Conservation (phyloP, 2,797 vertebrate genomes). For the Sebastes vulpes region DNA sequence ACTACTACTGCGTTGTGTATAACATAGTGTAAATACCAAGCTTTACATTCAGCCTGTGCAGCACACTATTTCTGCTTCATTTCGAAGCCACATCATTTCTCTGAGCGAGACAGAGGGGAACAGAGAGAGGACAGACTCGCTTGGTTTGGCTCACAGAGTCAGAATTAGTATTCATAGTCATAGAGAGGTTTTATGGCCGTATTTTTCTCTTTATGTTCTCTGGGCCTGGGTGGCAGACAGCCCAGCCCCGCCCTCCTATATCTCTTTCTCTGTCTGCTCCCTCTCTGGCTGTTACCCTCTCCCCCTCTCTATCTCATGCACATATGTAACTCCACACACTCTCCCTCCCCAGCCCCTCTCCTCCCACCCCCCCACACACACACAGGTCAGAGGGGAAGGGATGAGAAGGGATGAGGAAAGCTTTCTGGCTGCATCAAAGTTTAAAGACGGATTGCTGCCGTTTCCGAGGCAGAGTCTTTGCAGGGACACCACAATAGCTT, state of each 20-base stretch:
- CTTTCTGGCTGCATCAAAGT: conserved; percentile 75
- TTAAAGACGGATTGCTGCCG: conserved; percentile 69
- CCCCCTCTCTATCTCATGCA: conserved; percentile 42
- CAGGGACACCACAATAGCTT: conserved; percentile 69
- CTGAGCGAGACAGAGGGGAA: conserved; percentile 50
- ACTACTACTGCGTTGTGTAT: neutral
- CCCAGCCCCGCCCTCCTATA: conserved; percentile 79
- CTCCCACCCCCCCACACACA: conserved; percentile 19
- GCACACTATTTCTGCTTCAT: conserved; percentile 33
- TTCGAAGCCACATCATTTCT: conserved; percentile 56
- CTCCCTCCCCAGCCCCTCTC: neutral
- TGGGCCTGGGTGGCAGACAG: conserved; percentile 84
- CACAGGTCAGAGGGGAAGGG: conserved; percentile 71
- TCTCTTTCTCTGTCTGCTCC: conserved; percentile 68
- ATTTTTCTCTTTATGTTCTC: conserved; percentile 89
- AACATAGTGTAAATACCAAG: conserved; percentile 21
- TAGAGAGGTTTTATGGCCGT: conserved; percentile 84
- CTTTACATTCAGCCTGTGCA: conserved; percentile 31
- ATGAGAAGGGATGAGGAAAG: conserved; percentile 70
- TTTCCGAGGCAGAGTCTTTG: conserved; percentile 67
- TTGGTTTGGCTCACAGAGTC: conserved; percentile 67
- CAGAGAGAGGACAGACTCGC: conserved; percentile 55
- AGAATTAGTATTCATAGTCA: conserved; percentile 88
- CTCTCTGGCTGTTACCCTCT: conserved; percentile 46
- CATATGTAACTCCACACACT: conserved; percentile 44